These are phyloP conservation scores for Melinopterus prodromus DNA, from an alignment of 2,888 invertebrate species.

Conservation along the genomic window DNA sequence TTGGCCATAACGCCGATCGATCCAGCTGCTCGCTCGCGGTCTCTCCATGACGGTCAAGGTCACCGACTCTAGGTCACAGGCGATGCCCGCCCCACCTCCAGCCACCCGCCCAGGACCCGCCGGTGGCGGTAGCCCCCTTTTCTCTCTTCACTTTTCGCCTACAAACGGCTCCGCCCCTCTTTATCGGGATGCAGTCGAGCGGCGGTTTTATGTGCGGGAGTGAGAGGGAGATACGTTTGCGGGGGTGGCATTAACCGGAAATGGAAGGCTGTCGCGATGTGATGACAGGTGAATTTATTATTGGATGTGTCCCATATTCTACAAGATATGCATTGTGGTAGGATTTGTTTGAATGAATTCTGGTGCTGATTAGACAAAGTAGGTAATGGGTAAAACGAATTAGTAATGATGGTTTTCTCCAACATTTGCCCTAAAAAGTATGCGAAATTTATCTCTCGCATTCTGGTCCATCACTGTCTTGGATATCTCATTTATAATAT, in stretches of 20 bases:
- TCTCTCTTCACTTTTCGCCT: constrained; percentile 23
- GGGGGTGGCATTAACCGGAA: constrained; percentile 12
- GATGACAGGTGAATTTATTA: no score
- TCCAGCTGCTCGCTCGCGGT: constrained; percentile 50
- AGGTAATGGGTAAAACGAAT: no score
- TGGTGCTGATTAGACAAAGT: no score
- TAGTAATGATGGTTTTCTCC: no score
- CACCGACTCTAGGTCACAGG: constrained; percentile 55
- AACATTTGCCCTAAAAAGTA: no score
- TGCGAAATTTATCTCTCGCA: no score
- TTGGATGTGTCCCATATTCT: no score
- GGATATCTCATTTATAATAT: no score
- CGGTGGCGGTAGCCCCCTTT: constrained; percentile 14
- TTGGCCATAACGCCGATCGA: constrained; percentile 39
- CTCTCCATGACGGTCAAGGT: constrained; percentile 54
- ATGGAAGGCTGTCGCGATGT: not conserved
- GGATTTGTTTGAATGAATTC: no score
- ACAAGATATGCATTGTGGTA: no score
- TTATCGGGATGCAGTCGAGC: not conserved
- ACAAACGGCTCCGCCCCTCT: not conserved
- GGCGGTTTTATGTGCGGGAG: not conserved
- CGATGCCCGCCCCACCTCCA: constrained; percentile 32
- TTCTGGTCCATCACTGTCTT: no score
- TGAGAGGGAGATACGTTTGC: not conserved
- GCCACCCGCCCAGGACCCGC: constrained; percentile 29